Conservation (phyloP, 2,888 invertebrate genomes). For the Melipona beecheii region DNA sequence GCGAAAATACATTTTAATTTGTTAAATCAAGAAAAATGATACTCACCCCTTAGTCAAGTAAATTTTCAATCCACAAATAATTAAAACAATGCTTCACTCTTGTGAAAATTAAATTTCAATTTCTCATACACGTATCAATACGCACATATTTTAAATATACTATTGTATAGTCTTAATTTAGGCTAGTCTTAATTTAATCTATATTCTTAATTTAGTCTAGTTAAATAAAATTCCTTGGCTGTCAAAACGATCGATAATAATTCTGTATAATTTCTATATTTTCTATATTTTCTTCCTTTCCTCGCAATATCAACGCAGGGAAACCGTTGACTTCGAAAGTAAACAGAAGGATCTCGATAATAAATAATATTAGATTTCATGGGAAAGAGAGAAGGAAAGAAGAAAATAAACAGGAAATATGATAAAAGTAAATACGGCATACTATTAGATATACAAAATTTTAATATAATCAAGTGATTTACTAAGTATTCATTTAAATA, state of each 20-base stretch:
- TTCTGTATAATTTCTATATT: not conserved
- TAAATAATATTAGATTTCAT: not conserved
- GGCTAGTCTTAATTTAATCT: not conserved
- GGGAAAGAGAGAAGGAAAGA: not conserved
- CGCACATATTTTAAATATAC: not conserved
- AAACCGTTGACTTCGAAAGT: slow-evolving; percentile 45
- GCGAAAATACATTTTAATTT: not conserved
- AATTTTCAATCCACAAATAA: not conserved
- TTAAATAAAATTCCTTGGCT: not conserved
- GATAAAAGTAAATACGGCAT: not conserved
- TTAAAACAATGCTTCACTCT: not conserved
- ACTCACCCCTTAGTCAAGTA: not conserved
- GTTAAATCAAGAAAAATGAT: not conserved
- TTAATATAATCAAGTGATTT: not conserved
- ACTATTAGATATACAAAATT: not conserved
- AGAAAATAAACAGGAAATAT: slow-evolving; percentile 23
- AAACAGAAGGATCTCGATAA: slow-evolving; percentile 3
- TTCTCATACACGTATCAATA: not conserved
- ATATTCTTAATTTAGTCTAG: not conserved
- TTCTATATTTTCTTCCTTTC: not conserved
- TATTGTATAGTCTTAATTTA: not conserved
- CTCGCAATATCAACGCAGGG: not conserved
- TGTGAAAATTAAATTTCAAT: not conserved
- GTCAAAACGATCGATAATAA: not conserved
- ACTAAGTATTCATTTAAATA: not conserved